Evolutionary conservation across 2,113 vertebrate species (phyloP), one percentile per base, ranked within the genome.

Genomic region (Cyanocitta stelleri): DNA sequence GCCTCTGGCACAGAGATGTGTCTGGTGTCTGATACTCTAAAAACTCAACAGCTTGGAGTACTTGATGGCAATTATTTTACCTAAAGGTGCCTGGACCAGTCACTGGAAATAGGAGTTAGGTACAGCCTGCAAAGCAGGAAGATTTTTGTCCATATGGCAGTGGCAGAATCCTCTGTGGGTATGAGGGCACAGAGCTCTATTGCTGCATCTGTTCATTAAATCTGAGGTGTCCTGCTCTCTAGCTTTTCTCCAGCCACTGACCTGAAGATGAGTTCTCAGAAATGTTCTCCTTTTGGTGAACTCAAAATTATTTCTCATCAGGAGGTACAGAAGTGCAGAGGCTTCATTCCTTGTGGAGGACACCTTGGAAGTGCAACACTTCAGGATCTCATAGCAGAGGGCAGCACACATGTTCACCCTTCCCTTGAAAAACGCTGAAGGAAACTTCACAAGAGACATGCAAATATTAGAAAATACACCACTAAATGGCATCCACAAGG

Each of bases 281-380:
- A 99, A 99, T 0, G 98, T 99, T 96, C 98, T 99, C 93, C 98
- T 99, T 97, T 99, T 99, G 86, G 99, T 99, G 97, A 98, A 99
- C 80, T 99, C 99, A 69, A 99, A 99, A 97, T 99, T 99, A 95
- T 99, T 99, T 84, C 98, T 98, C 99, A 99, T 99, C 75, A 99
- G 98, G 84, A 99, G 98, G 94, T 99, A 99, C 37, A 99, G 98
- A 93, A 99, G 98, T n/a, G 99, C 99, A 0, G 99, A 99, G 4
- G 99, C 99, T 95, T 99, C 99, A 0, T 98, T 98, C 75, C 99
- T 98, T 1, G 99, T 98, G 20, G 98, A 98, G 16, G 97, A 98
- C 95, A 99, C 97, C 96, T 99, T 99, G 33, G 99, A 99, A 44
- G 99, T 99, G 69, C 99, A 99, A 92, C 99, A 99, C 93, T 99